Percentiles rank a stretch among this genome's conserved stretches.
Conservation (phyloP, 2,113 vertebrate species). For the Prolemur simus region DNA sequence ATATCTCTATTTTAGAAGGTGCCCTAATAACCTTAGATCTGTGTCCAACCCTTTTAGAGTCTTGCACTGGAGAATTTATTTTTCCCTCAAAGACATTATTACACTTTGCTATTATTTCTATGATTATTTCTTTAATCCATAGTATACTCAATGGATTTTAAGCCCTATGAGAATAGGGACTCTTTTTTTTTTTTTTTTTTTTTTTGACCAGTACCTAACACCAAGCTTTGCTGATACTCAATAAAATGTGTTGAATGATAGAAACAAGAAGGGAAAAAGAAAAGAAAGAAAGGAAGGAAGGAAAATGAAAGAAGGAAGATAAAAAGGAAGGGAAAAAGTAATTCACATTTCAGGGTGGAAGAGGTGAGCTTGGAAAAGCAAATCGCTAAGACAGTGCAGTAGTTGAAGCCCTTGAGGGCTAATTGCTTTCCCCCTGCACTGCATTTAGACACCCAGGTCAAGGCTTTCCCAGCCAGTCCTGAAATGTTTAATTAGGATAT, state of each 20-base stretch:
- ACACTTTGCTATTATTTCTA: neutral
- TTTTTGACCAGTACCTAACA: neutral
- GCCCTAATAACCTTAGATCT: neutral
- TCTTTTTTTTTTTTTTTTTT: neutral
- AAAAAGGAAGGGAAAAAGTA: neutral
- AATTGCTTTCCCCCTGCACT: neutral
- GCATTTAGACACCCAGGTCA: neutral
- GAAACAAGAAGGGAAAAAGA: neutral
- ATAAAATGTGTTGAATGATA: neutral
- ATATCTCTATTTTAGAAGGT: neutral
- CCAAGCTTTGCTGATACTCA: neutral
- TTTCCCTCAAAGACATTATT: neutral
- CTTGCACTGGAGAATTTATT: neutral
- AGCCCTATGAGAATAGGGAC: neutral
- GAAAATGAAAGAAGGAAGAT: neutral
- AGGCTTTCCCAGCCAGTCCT: neutral
- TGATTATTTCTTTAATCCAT: neutral
- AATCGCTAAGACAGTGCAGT: rapidly evolving
- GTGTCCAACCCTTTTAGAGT: neutral
- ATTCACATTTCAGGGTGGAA: neutral
- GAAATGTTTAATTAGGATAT: neutral
- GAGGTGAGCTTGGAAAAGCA: neutral
- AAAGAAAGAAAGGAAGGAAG: neutral
- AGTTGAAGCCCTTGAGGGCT: rapidly evolving
- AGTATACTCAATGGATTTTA: neutral